Percentiles rank a stretch among this genome's conserved stretches.
These are phyloP conservation scores for Hemiscyllium ocellatum DNA, from an alignment of 2,113 vertebrate species.

Conservation along the genomic window DNA sequence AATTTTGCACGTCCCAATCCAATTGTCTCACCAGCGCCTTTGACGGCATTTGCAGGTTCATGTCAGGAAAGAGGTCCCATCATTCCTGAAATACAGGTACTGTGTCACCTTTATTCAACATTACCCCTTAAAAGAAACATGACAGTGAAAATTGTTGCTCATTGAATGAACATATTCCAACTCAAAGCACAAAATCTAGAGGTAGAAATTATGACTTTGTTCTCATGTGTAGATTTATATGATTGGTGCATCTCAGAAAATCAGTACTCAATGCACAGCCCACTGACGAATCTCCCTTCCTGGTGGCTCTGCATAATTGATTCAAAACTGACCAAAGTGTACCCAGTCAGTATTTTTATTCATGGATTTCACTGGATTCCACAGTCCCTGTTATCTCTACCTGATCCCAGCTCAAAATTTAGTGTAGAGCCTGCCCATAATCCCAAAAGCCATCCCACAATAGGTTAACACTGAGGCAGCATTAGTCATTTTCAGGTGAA, in stretches of 20 bases:
- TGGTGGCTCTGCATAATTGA: background rate
- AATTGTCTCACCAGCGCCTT: constrained; percentile 75
- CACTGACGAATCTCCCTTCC: background rate
- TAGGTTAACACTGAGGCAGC: background rate
- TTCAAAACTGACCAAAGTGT: background rate
- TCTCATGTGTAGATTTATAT: background rate
- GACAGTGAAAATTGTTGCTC: background rate
- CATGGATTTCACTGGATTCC: background rate
- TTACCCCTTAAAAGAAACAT: background rate
- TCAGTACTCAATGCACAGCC: background rate
- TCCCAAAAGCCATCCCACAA: background rate
- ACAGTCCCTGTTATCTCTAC: no score
- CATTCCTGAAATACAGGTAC: constrained; percentile 92
- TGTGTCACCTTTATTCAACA: background rate
- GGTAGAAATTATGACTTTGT: background rate
- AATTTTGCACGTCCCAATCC: constrained; percentile 87
- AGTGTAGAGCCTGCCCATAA: background rate
- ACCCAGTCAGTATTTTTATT: background rate
- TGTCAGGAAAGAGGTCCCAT: constrained; percentile 78
- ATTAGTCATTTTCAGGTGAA: no score
- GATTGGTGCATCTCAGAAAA: background rate
- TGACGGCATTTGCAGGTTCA: constrained; percentile 84
- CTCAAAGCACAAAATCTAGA: background rate
- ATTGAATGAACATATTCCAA: background rate
- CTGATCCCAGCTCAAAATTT: background rate